These are phyloP conservation scores for Anguilla anguilla DNA, from an alignment of 2,797 vertebrate species.

Conservation along the genomic window DNA sequence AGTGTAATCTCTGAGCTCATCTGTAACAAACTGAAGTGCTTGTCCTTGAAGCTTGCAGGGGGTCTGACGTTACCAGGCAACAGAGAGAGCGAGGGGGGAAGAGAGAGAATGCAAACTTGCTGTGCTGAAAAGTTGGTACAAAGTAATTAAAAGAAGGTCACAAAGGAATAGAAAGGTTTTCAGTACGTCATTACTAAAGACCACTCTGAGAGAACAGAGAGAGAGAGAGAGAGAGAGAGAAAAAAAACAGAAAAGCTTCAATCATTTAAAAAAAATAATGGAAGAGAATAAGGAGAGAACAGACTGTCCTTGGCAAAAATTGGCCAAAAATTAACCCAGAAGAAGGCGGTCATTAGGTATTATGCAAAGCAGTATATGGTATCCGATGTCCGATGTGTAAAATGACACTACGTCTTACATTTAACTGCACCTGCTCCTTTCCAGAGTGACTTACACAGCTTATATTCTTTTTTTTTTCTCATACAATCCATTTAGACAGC, in stretches of 20 bases:
- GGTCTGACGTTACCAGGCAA: neutral
- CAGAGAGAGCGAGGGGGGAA: neutral
- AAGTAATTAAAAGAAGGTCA: conserved; percentile 20
- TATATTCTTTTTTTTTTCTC: neutral
- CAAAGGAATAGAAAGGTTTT: conserved; percentile 3
- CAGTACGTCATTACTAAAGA: neutral
- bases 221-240: neutral
- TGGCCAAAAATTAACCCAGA: neutral
- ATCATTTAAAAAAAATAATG: neutral
- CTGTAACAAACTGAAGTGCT: neutral
- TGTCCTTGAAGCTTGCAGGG: conserved; percentile 14
- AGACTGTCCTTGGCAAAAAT: neutral
- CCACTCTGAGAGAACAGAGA: neutral
- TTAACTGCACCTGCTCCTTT: neutral
- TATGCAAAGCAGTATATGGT: neutral
- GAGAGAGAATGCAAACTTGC: neutral
- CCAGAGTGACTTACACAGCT: neutral
- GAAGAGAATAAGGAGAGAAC: neutral
- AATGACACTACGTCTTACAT: neutral
- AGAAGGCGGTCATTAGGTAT: neutral
- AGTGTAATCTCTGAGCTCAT: neutral
- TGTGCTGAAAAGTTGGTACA: conserved; percentile 8
- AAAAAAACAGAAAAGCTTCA: neutral
- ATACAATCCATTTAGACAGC: neutral
- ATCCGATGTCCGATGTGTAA: neutral